A percentile compares a stretch with the other conserved stretches of the same genome.
These are phyloP conservation scores for Pterophyllum scalare DNA, from an alignment of 2,113 vertebrate species.

Conservation along the genomic window DNA sequence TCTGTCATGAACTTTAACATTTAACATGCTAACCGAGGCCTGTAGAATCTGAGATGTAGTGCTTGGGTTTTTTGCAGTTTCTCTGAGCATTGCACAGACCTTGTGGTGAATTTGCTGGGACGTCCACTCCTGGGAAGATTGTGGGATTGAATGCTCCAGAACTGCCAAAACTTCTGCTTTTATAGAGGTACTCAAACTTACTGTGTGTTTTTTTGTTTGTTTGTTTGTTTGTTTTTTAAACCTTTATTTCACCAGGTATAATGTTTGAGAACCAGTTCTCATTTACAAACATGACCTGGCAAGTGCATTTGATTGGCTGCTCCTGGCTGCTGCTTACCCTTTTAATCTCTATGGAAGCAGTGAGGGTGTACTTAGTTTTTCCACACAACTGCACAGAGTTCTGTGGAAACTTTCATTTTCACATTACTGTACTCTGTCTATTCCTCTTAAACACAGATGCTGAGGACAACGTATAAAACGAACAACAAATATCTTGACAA, in stretches of 20 bases:
- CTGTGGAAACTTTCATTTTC: background rate
- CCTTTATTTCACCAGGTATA: too few relatives aligned
- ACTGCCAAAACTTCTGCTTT: background rate
- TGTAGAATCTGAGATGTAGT: background rate
- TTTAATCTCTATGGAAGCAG: background rate
- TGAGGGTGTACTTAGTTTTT: background rate
- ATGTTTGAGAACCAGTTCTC: too few relatives aligned
- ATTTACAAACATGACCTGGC: too few relatives aligned
- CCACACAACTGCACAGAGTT: background rate
- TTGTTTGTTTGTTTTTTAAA: too few relatives aligned
- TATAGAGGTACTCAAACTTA: background rate
- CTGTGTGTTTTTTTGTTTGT: too few relatives aligned
- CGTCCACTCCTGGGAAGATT: background rate
- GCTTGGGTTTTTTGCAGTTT: background rate
- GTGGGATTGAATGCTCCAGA: background rate
- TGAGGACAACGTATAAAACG: background rate
- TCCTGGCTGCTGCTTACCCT: background rate
- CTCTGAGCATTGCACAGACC: background rate
- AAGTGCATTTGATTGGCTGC: background rate
- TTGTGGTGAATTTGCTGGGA: background rate
- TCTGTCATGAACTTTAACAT: background rate
- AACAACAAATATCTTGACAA: background rate
- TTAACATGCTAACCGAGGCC: background rate
- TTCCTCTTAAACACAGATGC: background rate
- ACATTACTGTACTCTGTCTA: background rate